A percentile compares a stretch with the other conserved stretches of the same genome.
phyloP scores from a whole-genome alignment of 2,888 invertebrate genomes.

The Sesia bembeciformis region DNA sequence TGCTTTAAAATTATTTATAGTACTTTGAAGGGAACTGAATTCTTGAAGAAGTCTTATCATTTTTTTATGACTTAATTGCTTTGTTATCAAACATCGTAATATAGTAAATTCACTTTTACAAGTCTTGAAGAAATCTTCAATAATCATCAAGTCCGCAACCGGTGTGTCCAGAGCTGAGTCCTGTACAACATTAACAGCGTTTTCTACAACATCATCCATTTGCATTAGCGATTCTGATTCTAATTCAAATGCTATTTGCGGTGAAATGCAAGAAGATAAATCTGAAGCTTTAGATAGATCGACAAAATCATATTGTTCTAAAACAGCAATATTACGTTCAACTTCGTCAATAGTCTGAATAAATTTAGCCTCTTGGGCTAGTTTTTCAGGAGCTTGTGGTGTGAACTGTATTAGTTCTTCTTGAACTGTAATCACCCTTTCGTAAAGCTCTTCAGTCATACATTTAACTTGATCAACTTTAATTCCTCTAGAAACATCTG shows the following conservation, averaged over 20 bases:
- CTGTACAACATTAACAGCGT: conserved; percentile 37
- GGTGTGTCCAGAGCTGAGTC: conserved; percentile 30
- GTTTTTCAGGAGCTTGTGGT: conserved; percentile 22
- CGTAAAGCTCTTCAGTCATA: conserved; percentile 42
- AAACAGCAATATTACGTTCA: conserved; percentile 45
- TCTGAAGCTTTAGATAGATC: conserved; percentile 44
- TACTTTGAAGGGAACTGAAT: conserved; percentile 32
- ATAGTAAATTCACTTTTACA: conserved; percentile 48
- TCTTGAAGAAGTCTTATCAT: conserved; percentile 51
- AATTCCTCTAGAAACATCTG: conserved; percentile 34
- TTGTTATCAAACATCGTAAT: conserved; percentile 36
- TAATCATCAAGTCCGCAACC: conserved; percentile 33
- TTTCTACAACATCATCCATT: conserved; percentile 39
- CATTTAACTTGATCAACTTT: conserved; percentile 37
- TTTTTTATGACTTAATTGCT: conserved; percentile 42
- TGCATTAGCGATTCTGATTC: conserved; percentile 38
- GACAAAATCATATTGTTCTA: conserved; percentile 52
- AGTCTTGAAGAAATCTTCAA: conserved; percentile 45
- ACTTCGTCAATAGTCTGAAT: conserved; percentile 47
- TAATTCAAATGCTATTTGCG: conserved; percentile 33
- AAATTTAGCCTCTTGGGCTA: conserved; percentile 40
- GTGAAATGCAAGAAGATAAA: conserved; percentile 27
- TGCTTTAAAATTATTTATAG: conserved; percentile 34
- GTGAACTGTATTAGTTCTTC: conserved; percentile 47
- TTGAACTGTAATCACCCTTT: conserved; percentile 35